Evolutionary conservation across 2,797 vertebrate species (phyloP), one percentile per base, ranked within the genome.

Genomic region (Phylloscopus collybita): DNA sequence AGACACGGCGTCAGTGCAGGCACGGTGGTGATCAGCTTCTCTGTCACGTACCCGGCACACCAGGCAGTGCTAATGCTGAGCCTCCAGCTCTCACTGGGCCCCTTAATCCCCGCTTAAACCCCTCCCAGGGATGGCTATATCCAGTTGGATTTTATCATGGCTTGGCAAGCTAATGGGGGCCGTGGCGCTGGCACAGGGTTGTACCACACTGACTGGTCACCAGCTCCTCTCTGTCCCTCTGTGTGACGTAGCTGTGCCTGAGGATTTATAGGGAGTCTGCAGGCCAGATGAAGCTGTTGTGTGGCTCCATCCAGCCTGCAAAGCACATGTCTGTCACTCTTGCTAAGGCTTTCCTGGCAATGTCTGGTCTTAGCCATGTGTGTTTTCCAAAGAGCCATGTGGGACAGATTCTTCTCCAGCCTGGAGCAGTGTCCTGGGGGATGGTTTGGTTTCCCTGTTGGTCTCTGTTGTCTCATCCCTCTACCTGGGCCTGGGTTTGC

Each of bases 141-240:
- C 95, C 92, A 82, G 74, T 85, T 73, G 67, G 78, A 45, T 86
- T 92, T 89, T 72, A 49, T 32, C 54, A 9, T 6, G 26, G 59
- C 71, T 60, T 72, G 80, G 79, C 25, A 36, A 75, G 74, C n/a
- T 90, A 17, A 86, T 6, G 0, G 0, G 20, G 91, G 54, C 42
- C 2, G 3, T 50, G 57, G 53, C n/a, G 88, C 30, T 0, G 0
- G 61, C 0, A 0, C 84, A 42, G 66, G 14, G 27, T 16, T 19
- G 32, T 18, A 40, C 38, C 32, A 30, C 29, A 3, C 12, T 0
- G 3, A 12, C 30, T 13, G 49, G 56, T 19, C 32, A 6, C 64
- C 2, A 1, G 49, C 38, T 36, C 38, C 65, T 80, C 57, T 73
- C 34, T 42, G 74, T 49, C 57, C 80, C 56, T 47, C 70, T 38